Conservation (phyloP, 2,797 vertebrate genomes). For the Argya squamiceps region DNA sequence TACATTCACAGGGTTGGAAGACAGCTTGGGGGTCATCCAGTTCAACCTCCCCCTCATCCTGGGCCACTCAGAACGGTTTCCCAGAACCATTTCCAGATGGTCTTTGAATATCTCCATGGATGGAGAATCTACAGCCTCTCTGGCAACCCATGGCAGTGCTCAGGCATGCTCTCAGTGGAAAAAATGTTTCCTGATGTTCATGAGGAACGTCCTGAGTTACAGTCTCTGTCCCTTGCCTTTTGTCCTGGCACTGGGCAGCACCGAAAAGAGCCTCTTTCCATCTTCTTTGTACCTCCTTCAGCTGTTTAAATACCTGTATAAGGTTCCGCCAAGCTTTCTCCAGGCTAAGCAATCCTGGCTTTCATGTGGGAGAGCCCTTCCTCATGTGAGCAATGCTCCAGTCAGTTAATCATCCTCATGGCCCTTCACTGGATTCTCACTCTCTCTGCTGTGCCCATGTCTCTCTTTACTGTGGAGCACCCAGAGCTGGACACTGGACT, state of each 20-base stretch:
- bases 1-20: background rate
- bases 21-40: background rate
- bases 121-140: background rate
- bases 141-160: background rate
- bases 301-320: background rate
- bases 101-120: background rate
- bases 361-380: background rate
- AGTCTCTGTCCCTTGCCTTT: background rate
- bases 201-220: background rate
- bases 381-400: background rate
- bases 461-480: background rate
- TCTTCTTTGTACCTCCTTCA: background rate
- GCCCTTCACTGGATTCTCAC: background rate
- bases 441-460: background rate
- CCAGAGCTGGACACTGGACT: background rate
- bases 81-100: background rate
- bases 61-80: background rate
- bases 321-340: background rate
- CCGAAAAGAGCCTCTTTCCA: background rate
- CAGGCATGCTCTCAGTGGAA: background rate
- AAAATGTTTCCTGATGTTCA: background rate
- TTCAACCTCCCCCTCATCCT: background rate
- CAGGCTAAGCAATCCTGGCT: background rate
- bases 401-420: background rate
- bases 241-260: background rate